Evolutionary conservation across 2,888 invertebrate species (phyloP).

Genomic region (Abrostola tripartita): DNA sequence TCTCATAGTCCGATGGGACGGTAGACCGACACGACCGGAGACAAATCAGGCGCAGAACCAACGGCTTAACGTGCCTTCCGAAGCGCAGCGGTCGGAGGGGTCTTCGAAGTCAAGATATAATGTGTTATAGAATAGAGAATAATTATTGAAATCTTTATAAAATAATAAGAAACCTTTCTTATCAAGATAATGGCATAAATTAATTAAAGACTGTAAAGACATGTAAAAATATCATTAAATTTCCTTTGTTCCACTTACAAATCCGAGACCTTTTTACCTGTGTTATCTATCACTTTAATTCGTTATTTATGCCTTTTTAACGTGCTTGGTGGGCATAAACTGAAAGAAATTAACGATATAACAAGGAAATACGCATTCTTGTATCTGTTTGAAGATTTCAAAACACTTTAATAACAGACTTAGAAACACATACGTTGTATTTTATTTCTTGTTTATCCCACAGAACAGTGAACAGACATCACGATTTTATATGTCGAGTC

Average conservation of each 20-base stretch:
- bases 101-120: slow-evolving; percentile 5
- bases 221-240: slow-evolving; percentile 9
- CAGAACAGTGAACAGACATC: no score
- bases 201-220: slow-evolving; percentile 3
- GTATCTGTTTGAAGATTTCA: slow-evolving; percentile 11
- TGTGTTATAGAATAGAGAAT: slow-evolving; percentile 5
- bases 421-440: neutral
- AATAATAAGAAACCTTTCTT: neutral
- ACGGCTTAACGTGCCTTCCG: no score
- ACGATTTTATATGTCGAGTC: no score
- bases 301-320: slow-evolving; percentile 46
- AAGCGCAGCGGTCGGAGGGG: no score
- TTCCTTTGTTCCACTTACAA: slow-evolving; percentile 21
- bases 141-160: neutral
- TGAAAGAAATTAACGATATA: slow-evolving; percentile 15
- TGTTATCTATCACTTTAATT: slow-evolving; percentile 34
- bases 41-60: no score
- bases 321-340: slow-evolving; percentile 15
- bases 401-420: slow-evolving; percentile 5
- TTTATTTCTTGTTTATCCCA: no score
- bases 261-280: slow-evolving; percentile 19
- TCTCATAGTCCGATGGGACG: no score
- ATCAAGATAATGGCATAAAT: slow-evolving; percentile 5
- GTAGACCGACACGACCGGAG: no score
- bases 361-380: slow-evolving; percentile 11